A percentile compares a stretch with the other conserved stretches of the same genome.
Conservation (phyloP, 2,113 vertebrate genomes). For the Rhea americana region DNA sequence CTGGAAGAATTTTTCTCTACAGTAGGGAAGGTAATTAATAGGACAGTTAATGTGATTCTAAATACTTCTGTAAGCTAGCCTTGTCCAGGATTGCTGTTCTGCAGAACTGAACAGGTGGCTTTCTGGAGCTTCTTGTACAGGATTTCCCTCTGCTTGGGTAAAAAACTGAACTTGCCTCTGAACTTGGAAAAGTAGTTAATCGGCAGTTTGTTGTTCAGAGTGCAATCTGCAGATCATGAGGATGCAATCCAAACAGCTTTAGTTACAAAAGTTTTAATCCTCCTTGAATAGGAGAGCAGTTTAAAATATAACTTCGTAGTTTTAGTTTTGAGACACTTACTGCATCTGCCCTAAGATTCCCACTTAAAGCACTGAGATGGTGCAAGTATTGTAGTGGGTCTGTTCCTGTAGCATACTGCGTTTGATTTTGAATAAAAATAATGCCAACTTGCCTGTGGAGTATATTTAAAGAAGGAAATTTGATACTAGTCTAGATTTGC, state of each 20-base stretch:
- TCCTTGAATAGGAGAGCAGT: neutral
- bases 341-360: neutral
- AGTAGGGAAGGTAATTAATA: constrained; percentile 87
- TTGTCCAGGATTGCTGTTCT: neutral
- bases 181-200: rapidly evolving
- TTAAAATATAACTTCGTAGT: neutral
- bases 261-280: neutral
- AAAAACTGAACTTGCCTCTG: neutral
- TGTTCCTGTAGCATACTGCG: neutral
- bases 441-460: neutral
- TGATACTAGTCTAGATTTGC: neutral
- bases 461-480: neutral
- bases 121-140: neutral
- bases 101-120: neutral
- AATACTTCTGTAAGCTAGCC: neutral
- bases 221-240: neutral
- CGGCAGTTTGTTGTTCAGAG: neutral
- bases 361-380: neutral
- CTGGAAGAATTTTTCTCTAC: constrained; percentile 98
- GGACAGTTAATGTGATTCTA: neutral
- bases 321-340: neutral
- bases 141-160: neutral
- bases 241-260: rapidly evolving
- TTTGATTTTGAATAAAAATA: neutral
- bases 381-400: neutral